Conservation (phyloP, 2,888 invertebrate genomes). For the Nomada lathburiana region DNA sequence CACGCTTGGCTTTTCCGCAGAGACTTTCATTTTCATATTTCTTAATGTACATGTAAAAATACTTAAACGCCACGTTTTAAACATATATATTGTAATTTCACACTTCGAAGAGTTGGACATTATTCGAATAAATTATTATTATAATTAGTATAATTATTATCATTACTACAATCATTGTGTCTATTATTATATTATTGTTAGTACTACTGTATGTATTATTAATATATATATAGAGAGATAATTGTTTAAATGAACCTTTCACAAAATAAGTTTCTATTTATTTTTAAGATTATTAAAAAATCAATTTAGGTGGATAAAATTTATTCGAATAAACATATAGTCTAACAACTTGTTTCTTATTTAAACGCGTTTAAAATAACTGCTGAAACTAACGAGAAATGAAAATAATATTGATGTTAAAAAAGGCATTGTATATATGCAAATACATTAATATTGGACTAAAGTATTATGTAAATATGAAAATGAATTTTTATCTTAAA, state of each 20-base stretch:
- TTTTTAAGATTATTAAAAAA: conserved; percentile 17
- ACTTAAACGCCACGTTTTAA: conserved; percentile 56
- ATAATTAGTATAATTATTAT: conserved; percentile 17
- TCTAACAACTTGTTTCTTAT: not conserved
- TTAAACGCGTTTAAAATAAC: not conserved
- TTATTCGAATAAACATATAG: conserved; percentile 37
- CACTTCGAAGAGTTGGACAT: conserved; percentile 55
- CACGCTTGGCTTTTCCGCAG: conserved; percentile 50
- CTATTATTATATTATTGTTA: conserved; percentile 25
- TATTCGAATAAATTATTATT: conserved; percentile 59
- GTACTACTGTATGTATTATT: conserved; percentile 31
- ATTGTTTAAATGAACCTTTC: conserved; percentile 28
- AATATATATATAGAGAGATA: conserved; percentile 17
- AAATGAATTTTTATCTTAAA: not conserved
- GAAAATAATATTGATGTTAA: conserved; percentile 9
- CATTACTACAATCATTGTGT: conserved; percentile 34
- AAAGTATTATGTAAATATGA: not conserved
- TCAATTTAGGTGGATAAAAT: conserved; percentile 19
- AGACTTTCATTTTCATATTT: conserved; percentile 56
- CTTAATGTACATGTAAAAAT: conserved; percentile 64
- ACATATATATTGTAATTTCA: conserved; percentile 60
- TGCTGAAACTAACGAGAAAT: conserved; percentile 6
- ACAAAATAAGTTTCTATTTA: conserved; percentile 25
- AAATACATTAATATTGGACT: not conserved
- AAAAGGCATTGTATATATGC: not conserved